Base-by-base conservation (phyloP, 2,888 invertebrate genomes). In the Epirrita christyi region DNA sequence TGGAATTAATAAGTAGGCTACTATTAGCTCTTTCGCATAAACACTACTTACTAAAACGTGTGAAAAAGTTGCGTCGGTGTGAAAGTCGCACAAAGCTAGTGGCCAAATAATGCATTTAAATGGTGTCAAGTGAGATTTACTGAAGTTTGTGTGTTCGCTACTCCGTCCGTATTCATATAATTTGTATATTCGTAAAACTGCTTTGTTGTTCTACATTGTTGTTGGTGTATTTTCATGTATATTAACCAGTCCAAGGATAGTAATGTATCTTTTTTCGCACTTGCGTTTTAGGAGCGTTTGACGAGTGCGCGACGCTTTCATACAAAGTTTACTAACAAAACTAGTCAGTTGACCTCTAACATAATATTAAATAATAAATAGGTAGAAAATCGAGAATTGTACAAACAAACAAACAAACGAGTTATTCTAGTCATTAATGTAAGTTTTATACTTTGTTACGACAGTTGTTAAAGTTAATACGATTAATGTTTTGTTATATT, bases 371-470 rank as follows among this genome's bases (percentile, higher is more conserved):
- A 32, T n/a, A 21, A 21, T 32, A 75, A 61, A 45, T 56, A 54
- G 60, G 57, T 59, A 57, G 44, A 27, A 52, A 63, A 55, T 45
- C 36, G 53, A 46, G 5, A 47, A 44, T 50, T 65, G 62, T 64
- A 65, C 46, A 63, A 60, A 61, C 14, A 40, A 60, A 61, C 14
- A 40, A 44, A 54, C 49, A 56, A 54, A 54, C 72, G 88, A 88
- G 88, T 85, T 69, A 74, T 68, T 90, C 90, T 91, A 91, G 90
- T 91, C 90, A 89, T 78, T 86, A 81, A 63, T 67, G 73, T 81
- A 81, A 83, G 78, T 75, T 78, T 50, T 77, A 74, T 76, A 73
- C 69, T 70, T 74, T 74, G 74, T 80, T 83, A 75, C 78, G 78
- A 71, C 67, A 76, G 70, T 71, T 72, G 71, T 68, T 74, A 66